A percentile compares a stretch with the other conserved stretches of the same genome.
phyloP scores from a whole-genome alignment of 2,888 invertebrate species.

The Orthonychiurus folsomi region DNA sequence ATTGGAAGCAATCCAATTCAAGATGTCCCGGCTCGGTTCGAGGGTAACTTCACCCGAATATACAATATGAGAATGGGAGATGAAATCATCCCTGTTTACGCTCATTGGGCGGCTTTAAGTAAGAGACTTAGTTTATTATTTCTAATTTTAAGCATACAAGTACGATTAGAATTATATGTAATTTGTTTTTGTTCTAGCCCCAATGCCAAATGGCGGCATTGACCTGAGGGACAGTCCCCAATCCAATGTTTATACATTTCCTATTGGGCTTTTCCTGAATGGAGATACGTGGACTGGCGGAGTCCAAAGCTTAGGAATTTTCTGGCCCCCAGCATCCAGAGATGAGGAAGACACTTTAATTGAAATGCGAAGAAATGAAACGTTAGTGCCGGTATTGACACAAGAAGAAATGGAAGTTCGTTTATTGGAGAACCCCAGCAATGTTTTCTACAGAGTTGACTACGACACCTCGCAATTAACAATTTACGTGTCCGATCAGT shows the following conservation, averaged over 20 bases:
- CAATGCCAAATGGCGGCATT: too few species aligned
- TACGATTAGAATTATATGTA: too few species aligned
- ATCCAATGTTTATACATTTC: conserved; percentile 32
- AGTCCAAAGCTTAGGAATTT: conserved; percentile 32
- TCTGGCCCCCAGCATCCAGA: conserved; percentile 33
- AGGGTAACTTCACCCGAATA: conserved; percentile 27
- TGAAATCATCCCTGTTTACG: conserved; percentile 36
- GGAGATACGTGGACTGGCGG: conserved; percentile 31
- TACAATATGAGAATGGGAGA: conserved; percentile 34
- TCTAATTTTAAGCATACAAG: too few species aligned
- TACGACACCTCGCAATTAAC: conserved; percentile 16
- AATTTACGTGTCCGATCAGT: conserved; percentile 13
- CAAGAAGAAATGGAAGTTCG: conserved; percentile 4
- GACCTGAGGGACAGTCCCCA: conserved; percentile 31
- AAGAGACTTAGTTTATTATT: too few species aligned
- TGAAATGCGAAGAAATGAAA: conserved; percentile 23
- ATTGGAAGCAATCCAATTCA: background rate
- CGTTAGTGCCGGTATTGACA: conserved; percentile 17
- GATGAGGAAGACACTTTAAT: conserved; percentile 31
- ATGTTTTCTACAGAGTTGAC: conserved; percentile 13
- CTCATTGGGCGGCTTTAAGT: conserved; percentile 18
- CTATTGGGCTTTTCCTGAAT: conserved; percentile 35
- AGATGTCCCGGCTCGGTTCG: conserved; percentile 20
- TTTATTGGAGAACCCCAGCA: conserved; percentile 10
- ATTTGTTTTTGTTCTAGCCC: too few species aligned